Base-by-base conservation (phyloP, 2,113 vertebrate genomes). In the Hemicordylus capensis region DNA sequence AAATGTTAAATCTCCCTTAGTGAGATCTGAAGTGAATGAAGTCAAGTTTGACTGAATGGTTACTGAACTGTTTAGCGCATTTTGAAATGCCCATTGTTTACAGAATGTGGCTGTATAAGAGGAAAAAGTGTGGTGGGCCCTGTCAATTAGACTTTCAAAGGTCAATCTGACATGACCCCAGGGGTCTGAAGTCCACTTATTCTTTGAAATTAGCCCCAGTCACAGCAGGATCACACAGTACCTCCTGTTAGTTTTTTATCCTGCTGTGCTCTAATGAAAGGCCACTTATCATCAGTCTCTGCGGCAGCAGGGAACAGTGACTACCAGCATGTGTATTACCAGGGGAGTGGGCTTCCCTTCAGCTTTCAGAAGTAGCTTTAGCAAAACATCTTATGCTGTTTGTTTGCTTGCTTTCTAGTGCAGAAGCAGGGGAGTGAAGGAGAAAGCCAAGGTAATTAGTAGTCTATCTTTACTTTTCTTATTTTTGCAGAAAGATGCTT, bases 251-350 rank as follows among this genome's bases (percentile, higher is more conserved):
- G 20, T 39, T 72, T 46, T 73, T 78, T 63, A n/a, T 26, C 66
- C 74, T 83, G 67, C 44, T 73, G 74, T 9, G 85, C 46, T 66
- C 81, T 77, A 87, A 64, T 79, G 67, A 87, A 87, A 64, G 34
- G 66, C 26, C 44, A 78, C 54, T 82, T 78, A 63, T n/a, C 76
- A 42, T 54, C 10, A 8, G 10, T 42, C 73, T 69, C 31, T 63
- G 26, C 61, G 7, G 44, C 54, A 78, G 56, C 66, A 78, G 66
- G 80, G 56, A 83, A 42, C 42, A 73, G 56, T 12, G 44, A 37
- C 81, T 63, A 28, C 66, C 19, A 70, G 44, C 24, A n/a, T 82
- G 54, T 37, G 10, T 19, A 51, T 59, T 48, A 51, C 17, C 44
- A 73, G 24, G 34, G n/a, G 6, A 76, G 39, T 19, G 63, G 72